Conservation (phyloP, 1,140 invertebrate genomes). For the Helicoverpa zea region DNA sequence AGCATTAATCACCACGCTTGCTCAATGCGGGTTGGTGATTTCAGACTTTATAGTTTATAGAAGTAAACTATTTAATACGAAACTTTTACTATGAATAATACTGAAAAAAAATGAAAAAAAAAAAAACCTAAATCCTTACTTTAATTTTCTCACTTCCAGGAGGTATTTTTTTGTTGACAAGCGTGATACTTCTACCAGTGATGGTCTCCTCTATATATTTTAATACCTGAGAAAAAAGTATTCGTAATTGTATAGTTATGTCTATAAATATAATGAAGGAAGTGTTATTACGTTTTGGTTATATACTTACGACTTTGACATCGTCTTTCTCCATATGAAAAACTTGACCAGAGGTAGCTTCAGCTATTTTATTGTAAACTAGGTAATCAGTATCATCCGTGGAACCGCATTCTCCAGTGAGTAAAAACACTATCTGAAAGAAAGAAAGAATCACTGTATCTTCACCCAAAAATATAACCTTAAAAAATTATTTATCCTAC, state of each 20-base stretch:
- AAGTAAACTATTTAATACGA: no score
- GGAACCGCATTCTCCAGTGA: slow-evolving; percentile 63
- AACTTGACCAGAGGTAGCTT: slow-evolving; percentile 69
- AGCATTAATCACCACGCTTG: no score
- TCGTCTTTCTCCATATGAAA: slow-evolving; percentile 65
- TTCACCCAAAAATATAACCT: not conserved
- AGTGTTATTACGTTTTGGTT: not conserved
- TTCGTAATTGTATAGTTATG: no score
- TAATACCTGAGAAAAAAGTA: slow-evolving; percentile 57
- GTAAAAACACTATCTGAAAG: slow-evolving; percentile 68
- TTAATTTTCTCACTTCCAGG: slow-evolving; percentile 48
- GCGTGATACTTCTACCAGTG: slow-evolving; percentile 54
- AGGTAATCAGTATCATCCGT: slow-evolving; percentile 32
- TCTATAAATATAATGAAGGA: no score
- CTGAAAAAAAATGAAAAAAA: no score
- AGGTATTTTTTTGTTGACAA: slow-evolving; percentile 51
- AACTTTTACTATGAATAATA: not conserved
- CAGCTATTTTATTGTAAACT: slow-evolving; percentile 61
- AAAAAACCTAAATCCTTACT: slow-evolving; percentile 39
- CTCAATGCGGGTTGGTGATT: no score
- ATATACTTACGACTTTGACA: slow-evolving; percentile 57
- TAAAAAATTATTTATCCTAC: not conserved
- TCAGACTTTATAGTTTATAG: no score
- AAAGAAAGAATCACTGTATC: slow-evolving; percentile 21
- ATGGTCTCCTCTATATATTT: slow-evolving; percentile 62